Conservation (phyloP, 2,113 vertebrate genomes). For the Megaceryle torquata region DNA sequence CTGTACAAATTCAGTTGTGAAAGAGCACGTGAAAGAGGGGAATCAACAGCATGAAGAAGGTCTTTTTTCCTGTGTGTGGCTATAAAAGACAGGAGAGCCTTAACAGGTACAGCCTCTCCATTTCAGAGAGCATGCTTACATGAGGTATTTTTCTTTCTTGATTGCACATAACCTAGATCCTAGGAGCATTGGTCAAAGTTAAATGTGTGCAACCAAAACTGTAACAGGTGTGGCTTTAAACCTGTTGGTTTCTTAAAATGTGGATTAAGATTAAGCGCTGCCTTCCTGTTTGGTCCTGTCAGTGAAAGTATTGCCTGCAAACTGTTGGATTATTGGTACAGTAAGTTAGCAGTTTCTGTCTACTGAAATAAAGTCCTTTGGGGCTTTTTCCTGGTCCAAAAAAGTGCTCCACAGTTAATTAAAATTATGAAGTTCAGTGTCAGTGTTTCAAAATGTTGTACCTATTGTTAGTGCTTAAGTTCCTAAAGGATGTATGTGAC, state of each 20-base stretch:
- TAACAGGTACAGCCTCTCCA: neutral
- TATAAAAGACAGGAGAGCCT: neutral
- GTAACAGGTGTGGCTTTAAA: neutral
- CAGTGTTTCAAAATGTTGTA: neutral
- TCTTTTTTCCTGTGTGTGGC: neutral
- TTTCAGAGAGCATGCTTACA: neutral
- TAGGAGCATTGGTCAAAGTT: neutral
- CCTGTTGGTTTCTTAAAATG: neutral
- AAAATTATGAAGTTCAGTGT: neutral
- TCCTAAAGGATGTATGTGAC: neutral
- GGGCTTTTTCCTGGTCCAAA: neutral
- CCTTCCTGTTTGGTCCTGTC: neutral
- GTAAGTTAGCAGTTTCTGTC: neutral
- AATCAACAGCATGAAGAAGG: neutral
- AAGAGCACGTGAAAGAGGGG: neutral
- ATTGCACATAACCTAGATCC: neutral
- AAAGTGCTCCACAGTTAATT: constrained; percentile 18
- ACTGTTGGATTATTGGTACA: neutral
- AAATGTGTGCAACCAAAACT: neutral
- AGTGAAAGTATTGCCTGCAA: neutral
- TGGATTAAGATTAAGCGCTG: neutral
- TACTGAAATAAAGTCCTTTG: neutral
- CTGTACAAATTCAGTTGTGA: neutral
- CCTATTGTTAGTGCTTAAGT: neutral
- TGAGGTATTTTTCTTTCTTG: neutral